Evolutionary conservation across 2,113 vertebrate species (phyloP), one percentile per base, ranked within the genome.

Genomic region (Oryzias woworae): DNA sequence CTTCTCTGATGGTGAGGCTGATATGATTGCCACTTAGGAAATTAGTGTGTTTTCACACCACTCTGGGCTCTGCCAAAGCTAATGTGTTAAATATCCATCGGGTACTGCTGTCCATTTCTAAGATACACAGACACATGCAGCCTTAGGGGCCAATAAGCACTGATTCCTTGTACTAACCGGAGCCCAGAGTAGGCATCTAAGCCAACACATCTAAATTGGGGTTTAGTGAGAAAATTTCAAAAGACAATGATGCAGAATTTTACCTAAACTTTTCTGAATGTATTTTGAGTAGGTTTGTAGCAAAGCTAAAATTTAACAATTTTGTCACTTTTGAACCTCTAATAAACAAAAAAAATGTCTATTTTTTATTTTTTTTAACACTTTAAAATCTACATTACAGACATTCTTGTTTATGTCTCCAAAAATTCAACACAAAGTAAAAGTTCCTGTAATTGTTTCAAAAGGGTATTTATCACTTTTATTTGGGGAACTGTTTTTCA

Each of bases 1-100:
- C 81, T 83, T 83, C 81, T 85, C 78, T 81, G 77, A 84, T 64
- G 77, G 78, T 62, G 69, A 87, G 72, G 77, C 85, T 84, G 85
- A 90, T 88, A 87, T 86, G 87, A 90, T 89, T 88, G 87, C 85
- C 89, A 89, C 87, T 91, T 90, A 87, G 85, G 85, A 89, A 91
- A 91, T 87, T 85, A 88, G 84, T 87, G 87, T 85, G 83, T 88
- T 90, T 89, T 89, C 89, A 89, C 87, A 88, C 88, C 75, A 86
- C 85, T 83, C 84, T 86, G 83, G 63, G 77, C 85, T 87, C 81
- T 82, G 83, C 84, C 87, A 88, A 85, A 89, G 82, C 87, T 88
- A 91, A 88, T 87, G 85, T 88, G 89, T 86, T 85, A 88, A 88
- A 86, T 86, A 87, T 87, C 85, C 87, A 88, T 82, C 74, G 79